Conservation (phyloP, 2,888 invertebrate genomes). For the Rhopalosiphum nymphaeae region DNA sequence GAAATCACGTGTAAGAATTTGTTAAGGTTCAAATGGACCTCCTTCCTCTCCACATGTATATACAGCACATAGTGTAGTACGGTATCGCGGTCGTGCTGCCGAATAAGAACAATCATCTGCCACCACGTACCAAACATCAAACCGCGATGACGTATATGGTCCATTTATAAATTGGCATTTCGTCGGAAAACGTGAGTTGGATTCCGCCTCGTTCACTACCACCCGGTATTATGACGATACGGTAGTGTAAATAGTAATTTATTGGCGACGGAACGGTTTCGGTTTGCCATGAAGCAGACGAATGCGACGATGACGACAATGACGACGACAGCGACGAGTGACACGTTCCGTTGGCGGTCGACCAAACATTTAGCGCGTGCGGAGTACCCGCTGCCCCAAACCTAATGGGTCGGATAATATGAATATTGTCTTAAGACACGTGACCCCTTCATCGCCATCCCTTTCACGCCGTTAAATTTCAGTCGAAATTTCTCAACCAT, state of each 20-base stretch:
- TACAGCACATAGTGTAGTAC: neutral
- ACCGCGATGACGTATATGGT: neutral
- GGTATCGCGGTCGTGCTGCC: neutral
- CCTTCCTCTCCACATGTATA: neutral
- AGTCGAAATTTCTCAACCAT: neutral
- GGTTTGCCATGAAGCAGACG: neutral
- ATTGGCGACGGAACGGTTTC: neutral
- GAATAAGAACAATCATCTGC: neutral
- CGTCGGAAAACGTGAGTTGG: neutral
- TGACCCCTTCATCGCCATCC: neutral
- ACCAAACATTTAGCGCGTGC: neutral
- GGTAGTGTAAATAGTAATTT: neutral
- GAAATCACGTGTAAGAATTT: neutral
- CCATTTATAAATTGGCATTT: slow-evolving; percentile 55
- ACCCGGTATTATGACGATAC: neutral
- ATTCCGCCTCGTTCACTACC: neutral
- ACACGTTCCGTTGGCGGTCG: slow-evolving; percentile 22
- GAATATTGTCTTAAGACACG: neutral
- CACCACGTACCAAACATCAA: neutral
- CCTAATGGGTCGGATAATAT: slow-evolving; percentile 40
- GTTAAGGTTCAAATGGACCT: neutral
- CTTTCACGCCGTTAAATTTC: neutral
- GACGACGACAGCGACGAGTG: neutral
- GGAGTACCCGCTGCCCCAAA: neutral
- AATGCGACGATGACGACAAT: neutral